Base-by-base conservation (phyloP, 1,140 invertebrate genomes). In the Lordiphosa stackelbergi region DNA sequence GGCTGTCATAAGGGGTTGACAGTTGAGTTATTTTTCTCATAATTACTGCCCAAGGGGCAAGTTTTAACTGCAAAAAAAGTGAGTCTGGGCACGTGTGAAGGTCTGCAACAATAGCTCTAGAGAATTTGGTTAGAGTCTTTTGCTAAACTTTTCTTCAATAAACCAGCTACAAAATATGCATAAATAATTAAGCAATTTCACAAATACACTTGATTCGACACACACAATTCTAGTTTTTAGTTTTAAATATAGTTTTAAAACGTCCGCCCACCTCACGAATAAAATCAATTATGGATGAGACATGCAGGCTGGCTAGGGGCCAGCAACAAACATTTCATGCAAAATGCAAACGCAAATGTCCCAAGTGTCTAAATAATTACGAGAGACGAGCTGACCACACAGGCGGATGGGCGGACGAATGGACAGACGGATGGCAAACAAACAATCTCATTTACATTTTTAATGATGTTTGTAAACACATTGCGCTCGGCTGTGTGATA, bases 391-490 rank as follows among this genome's bases (percentile, higher is more conserved):
- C 54, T 61, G 64, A 69, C 64, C 65, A 54, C 65, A 69, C 31
- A 37, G 53, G 42, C 28, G 16, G 56, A 19, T 37, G 31, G 31
- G 16, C 24, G 9, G 35, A 28, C 13, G 9, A 53, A 16, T 53
- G 43, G 54, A 55, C 53, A 55, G 69, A 48, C 51, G 46, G 36
- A 46, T 53, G 54, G 51, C 71, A 69, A 81, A 75, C 75, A 77
- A 81, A 81, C 69, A 83, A 83, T 83, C 72, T 84, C 69, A 83
- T 83, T 83, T 83, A 69, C 77, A 83, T 83, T 83, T 77, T 83
- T 83, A 84, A 83, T 83, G 77, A 72, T 69, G 73, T 83, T 83
- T 69, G 64, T 45, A 77, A 83, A 83, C 78, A 69, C 53, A 52
- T 69, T 57, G 43, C 16, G 49, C 31, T 28, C 43, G 36, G 34